Conservation (phyloP, 2,113 vertebrate genomes). For the Mesembrinibis cayennensis region DNA sequence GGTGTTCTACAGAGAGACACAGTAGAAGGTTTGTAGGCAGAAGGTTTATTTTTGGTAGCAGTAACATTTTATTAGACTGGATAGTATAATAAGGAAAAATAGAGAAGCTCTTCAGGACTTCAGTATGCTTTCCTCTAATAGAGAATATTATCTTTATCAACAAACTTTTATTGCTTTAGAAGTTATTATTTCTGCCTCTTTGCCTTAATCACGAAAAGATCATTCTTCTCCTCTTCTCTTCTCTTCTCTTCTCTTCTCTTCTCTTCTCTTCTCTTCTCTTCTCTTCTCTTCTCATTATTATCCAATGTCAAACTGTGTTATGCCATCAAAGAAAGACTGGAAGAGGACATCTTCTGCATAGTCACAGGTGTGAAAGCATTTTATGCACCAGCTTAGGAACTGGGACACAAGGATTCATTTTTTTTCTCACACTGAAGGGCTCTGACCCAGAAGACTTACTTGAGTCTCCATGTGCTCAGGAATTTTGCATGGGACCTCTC, state of each 20-base stretch:
- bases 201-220: neutral
- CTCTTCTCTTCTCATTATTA: neutral
- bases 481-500: neutral
- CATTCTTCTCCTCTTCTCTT: no score
- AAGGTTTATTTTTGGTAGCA: neutral
- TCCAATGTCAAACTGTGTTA: neutral
- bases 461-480: neutral
- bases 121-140: neutral
- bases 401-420: neutral
- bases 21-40: neutral
- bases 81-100: neutral
- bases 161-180: neutral
- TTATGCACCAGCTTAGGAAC: neutral
- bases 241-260: no score
- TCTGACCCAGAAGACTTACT: neutral
- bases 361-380: neutral
- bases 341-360: neutral
- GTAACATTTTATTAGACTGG: neutral
- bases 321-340: neutral
- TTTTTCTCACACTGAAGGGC: no score
- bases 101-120: neutral
- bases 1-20: neutral
- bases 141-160: neutral
- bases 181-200: neutral
- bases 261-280: no score